phyloP scores from a whole-genome alignment of 2,113 vertebrate species.

The Tachycineta bicolor region DNA sequence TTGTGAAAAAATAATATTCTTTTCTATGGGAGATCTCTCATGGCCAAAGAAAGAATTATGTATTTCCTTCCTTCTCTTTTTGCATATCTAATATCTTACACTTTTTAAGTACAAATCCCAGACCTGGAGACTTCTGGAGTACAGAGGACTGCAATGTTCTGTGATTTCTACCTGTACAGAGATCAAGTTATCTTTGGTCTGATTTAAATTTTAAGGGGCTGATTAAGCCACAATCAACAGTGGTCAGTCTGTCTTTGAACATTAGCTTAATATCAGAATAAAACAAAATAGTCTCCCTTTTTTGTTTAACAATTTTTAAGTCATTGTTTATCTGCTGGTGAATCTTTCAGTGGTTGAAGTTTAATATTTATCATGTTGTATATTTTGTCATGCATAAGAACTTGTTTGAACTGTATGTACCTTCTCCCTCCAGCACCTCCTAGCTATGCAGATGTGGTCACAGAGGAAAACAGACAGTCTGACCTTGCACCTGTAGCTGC shows the following conservation, averaged over 20 bases:
- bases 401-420: conserved; percentile 72
- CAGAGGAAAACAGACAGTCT: conserved; percentile 87
- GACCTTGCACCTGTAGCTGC: conserved; percentile 76
- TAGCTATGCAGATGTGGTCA: conserved; percentile 93
- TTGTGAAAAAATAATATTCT: background rate
- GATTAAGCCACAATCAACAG: background rate
- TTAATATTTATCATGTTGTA: conserved; percentile 62
- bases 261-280: background rate
- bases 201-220: background rate
- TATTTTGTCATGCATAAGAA: conserved; percentile 77
- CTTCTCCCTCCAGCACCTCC: conserved; percentile 86
- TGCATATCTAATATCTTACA: background rate
- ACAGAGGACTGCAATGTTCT: background rate
- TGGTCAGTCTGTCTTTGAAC: background rate
- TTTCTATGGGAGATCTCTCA: background rate
- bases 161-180: background rate
- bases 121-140: background rate
- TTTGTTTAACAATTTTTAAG: background rate
- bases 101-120: background rate
- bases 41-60: background rate
- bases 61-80: background rate
- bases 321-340: background rate
- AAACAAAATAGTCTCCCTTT: background rate
- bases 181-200: background rate
- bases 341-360: conserved; percentile 33